Conservation (phyloP, 2,797 vertebrate species). For the Poecile montanus region DNA sequence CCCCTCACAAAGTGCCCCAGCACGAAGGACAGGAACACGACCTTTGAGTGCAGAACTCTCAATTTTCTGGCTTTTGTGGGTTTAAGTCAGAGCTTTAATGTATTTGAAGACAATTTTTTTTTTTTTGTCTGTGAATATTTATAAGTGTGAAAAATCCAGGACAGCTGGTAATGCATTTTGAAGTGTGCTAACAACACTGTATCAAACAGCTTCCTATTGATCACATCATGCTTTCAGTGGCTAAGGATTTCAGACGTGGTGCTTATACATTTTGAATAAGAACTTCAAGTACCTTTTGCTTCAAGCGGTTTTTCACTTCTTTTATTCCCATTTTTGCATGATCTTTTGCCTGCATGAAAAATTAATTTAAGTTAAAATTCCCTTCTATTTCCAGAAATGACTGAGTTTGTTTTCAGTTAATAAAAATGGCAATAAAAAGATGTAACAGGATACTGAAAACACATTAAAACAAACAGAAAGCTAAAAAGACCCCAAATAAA, state of each 20-base stretch:
- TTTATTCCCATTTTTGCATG: slow-evolving; percentile 98
- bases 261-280: slow-evolving; percentile 79
- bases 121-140: slow-evolving; percentile 81
- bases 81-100: slow-evolving; percentile 77
- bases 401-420: slow-evolving; percentile 68
- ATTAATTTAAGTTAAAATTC: slow-evolving; percentile 80
- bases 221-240: slow-evolving; percentile 78
- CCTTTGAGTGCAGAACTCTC: background rate
- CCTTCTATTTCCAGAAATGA: slow-evolving; percentile 72
- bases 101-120: slow-evolving; percentile 72
- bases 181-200: slow-evolving; percentile 81
- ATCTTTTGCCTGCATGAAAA: slow-evolving; percentile 92
- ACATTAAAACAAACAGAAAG: slow-evolving; percentile 69
- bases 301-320: slow-evolving; percentile 96
- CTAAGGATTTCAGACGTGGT: slow-evolving; percentile 71
- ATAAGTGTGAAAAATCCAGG: slow-evolving; percentile 79
- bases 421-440: slow-evolving; percentile 62
- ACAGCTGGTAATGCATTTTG: slow-evolving; percentile 84
- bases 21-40: background rate
- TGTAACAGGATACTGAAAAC: slow-evolving; percentile 61
- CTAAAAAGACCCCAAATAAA: slow-evolving; percentile 50
- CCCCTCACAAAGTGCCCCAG: background rate
- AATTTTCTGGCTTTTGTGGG: slow-evolving; percentile 69
- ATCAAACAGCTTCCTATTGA: slow-evolving; percentile 81
- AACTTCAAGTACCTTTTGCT: slow-evolving; percentile 92